Base-by-base conservation (phyloP, 1,140 invertebrate species). In the Melitaea cinxia region DNA sequence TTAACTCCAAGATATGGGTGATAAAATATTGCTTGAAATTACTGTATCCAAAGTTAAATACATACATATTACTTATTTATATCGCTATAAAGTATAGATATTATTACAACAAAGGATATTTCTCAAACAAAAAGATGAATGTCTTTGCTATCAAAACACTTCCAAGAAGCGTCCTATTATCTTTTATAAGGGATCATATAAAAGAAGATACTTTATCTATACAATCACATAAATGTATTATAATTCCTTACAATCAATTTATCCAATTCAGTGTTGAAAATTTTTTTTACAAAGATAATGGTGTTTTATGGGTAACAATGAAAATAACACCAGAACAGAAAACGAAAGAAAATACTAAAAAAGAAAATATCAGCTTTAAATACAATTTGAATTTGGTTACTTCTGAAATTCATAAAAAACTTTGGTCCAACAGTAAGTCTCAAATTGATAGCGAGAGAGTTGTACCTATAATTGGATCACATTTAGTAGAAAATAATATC, bases 31-130 rank as follows among this genome's bases (percentile, higher is more conserved):
- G 83, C 65, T 56, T 90, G 61, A 88, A 83, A 84, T 35, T 90
- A 49, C 64, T 85, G 30, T 90, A 87, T 81, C 88, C 88, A 78
- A 90, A 90, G 71, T 85, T 82, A 75, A 88, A 91, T 71, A 72
- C 62, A 33, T 76, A 81, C 42, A 69, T 67, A 33, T 89, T 91
- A 68, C 75, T 89, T 7, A 82, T 86, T 52, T 91, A 78, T 62
- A 76, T 91, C 23, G 77, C 83, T 54, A 84, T 91, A 71, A 91
- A 88, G 65, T 86, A 78, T 65, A 83, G 85, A 70, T 78, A 87
- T 69, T 75, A 73, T 66, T 67, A 70, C 47, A 54, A 73, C 30
- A 87, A 72, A 56, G 75, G 42, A 57, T 47, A 53, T 12, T 47
- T 63, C 33, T 56, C 26, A 28, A 42, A 17, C 4, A 70, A 49